Percentiles rank a stretch among this genome's conserved stretches.
phyloP scores from a whole-genome alignment of 2,113 vertebrate genomes.

The Upupa epops region DNA sequence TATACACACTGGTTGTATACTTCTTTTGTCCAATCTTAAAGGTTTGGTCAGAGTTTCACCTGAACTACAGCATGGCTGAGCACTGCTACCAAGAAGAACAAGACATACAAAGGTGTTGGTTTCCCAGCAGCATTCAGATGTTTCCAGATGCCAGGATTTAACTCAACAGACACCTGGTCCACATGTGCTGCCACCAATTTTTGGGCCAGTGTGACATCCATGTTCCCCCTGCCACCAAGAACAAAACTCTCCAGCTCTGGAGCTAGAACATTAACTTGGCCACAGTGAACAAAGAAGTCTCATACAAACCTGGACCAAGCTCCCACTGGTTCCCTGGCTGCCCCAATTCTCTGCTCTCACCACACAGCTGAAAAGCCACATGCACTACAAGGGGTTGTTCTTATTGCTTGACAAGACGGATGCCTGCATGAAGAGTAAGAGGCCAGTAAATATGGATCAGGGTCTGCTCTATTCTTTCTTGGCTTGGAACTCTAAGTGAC shows the following conservation, averaged over 20 bases:
- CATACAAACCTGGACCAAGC: neutral
- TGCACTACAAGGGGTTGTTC: neutral
- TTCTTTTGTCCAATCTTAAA: neutral
- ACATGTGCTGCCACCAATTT: neutral
- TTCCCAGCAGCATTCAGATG: neutral
- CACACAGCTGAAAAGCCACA: neutral
- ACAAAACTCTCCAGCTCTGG: neutral
- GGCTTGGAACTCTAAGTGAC: constrained; percentile 11
- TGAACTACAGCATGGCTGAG: neutral
- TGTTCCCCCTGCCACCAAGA: neutral
- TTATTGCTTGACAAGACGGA: constrained; percentile 38
- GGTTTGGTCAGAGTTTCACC: neutral
- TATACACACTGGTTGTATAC: neutral
- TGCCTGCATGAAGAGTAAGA: neutral
- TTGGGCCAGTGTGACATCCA: neutral
- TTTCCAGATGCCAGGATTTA: neutral
- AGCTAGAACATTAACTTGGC: neutral
- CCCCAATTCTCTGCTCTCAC: neutral
- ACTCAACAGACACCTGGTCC: neutral
- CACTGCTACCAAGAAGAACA: neutral
- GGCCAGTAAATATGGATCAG: constrained; percentile 10
- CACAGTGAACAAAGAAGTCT: neutral
- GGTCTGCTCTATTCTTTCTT: constrained; percentile 17
- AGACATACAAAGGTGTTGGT: neutral
- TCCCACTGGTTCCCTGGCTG: neutral